Percentiles rank a stretch among this genome's conserved stretches.
Conservation (phyloP, 2,888 invertebrate genomes). For the Zygogramma bicolorata region DNA sequence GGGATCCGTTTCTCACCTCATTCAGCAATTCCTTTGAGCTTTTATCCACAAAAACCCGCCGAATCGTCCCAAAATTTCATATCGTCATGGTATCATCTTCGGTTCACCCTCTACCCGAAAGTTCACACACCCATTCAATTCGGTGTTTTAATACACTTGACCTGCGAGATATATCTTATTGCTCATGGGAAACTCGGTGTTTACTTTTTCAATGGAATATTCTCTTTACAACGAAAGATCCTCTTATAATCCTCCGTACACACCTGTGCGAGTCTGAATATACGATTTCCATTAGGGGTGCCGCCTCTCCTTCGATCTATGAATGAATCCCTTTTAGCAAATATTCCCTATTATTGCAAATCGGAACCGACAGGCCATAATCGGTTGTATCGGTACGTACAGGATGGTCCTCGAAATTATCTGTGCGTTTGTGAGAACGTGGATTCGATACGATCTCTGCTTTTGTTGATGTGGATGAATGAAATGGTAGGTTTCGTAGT, state of each 20-base stretch:
- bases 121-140: constrained; percentile 4
- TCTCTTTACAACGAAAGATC: background rate
- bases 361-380: constrained; percentile 18
- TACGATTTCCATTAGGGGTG: constrained; percentile 20
- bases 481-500: too few species aligned
- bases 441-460: too few species aligned
- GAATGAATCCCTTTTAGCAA: constrained; percentile 24
- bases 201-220: constrained; percentile 12
- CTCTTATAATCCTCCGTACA: constrained; percentile 12
- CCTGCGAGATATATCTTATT: constrained; percentile 18
- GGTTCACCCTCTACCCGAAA: background rate
- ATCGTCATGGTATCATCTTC: background rate
- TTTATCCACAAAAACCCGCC: background rate
- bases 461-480: background rate
- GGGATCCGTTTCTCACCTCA: background rate
- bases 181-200: constrained; percentile 17
- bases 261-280: constrained; percentile 18
- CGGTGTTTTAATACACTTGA: constrained; percentile 20
- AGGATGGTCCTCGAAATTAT: background rate
- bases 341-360: constrained; percentile 16
- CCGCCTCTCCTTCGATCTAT: constrained; percentile 9
- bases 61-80: background rate
- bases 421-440: background rate
- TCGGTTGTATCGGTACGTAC: constrained; percentile 3
- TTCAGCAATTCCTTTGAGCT: background rate